Evolutionary conservation across 2,797 vertebrate genomes (phyloP), one percentile per base, ranked within the genome.

Genomic region (Ctenosaura bakeri): DNA sequence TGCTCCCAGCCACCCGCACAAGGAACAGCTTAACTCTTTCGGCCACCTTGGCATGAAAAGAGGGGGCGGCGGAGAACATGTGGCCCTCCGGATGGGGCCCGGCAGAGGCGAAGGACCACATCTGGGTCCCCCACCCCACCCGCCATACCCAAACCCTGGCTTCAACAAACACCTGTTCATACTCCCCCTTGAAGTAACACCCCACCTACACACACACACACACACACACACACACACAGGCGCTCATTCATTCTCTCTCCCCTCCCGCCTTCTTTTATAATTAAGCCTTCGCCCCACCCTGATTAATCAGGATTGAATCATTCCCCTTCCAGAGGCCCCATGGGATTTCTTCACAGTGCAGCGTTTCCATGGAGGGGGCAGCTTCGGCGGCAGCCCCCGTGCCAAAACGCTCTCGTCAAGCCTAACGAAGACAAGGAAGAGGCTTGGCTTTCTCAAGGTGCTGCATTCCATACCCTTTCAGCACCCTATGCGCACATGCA

Each of bases 221-320:
- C 71, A 20, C 6, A 2, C 42, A 32, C 64, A 29, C 69, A 18
- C 38, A 9, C 74, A 1, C 54, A n/a, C 46, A n/a, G n/a, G n/a
- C 42, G 42, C 42, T n/a, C 56, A n/a, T 29, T 12, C 71, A 10
- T 3, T 18, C 14, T 18, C 42, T 35, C 59, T 8, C 59, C 59
- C 24, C 66, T 20, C 66, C 29, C 2, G 62, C 74, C 73, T 56
- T 24, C 59, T 89, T 54, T 52, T 42, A 54, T 81, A 62, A 90
- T 80, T 86, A 76, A 59, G 76, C 35, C 2, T 74, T 74, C 8
- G n/a, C 89, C 84, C 69, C 66, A 18, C 78, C 84, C 89, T 64
- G 78, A 64, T 74, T 90, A 90, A 90, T 82, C 84, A 81, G 85
- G 78, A 76, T 46, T 86, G 84, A 86, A 90, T 90, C 89, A 86